Evolutionary conservation across 2,113 vertebrate genomes (phyloP).

Genomic region (Elephantulus edwardii): DNA sequence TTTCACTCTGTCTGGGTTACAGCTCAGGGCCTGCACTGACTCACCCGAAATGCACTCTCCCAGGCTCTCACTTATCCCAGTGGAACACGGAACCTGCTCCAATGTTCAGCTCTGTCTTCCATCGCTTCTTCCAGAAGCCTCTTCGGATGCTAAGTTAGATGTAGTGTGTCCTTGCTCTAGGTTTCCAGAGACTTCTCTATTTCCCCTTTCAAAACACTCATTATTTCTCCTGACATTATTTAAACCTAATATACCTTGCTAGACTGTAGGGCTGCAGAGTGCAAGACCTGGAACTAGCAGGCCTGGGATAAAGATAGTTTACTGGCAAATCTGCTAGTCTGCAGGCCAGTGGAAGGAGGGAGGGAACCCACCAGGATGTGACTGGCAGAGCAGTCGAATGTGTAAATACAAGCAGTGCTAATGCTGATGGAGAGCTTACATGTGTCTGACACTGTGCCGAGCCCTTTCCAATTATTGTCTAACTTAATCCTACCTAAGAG

Average conservation of each 20-base stretch:
- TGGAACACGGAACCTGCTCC: too few species aligned
- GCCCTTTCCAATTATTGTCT: slow-evolving; percentile 37
- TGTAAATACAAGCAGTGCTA: neutral
- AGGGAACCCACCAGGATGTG: neutral
- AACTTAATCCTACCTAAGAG: slow-evolving; percentile 36
- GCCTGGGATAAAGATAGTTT: neutral
- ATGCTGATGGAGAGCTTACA: neutral
- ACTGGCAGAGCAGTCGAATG: neutral
- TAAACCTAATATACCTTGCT: neutral
- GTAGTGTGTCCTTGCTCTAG: rapidly evolving
- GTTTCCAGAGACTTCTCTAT: neutral
- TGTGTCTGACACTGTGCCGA: neutral
- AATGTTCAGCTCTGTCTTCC: neutral
- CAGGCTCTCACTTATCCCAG: neutral
- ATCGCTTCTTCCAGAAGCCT: neutral
- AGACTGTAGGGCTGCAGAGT: neutral
- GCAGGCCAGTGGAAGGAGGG: neutral
- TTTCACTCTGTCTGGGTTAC: neutral
- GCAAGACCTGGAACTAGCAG: neutral
- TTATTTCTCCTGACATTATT: neutral
- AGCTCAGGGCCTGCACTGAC: rapidly evolving
- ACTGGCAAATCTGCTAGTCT: neutral
- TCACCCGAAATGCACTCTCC: too few species aligned
- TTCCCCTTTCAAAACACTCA: neutral
- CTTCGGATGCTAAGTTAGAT: neutral